Base-by-base conservation (phyloP, 2,113 vertebrate genomes). In the Ceyx melanurus region DNA sequence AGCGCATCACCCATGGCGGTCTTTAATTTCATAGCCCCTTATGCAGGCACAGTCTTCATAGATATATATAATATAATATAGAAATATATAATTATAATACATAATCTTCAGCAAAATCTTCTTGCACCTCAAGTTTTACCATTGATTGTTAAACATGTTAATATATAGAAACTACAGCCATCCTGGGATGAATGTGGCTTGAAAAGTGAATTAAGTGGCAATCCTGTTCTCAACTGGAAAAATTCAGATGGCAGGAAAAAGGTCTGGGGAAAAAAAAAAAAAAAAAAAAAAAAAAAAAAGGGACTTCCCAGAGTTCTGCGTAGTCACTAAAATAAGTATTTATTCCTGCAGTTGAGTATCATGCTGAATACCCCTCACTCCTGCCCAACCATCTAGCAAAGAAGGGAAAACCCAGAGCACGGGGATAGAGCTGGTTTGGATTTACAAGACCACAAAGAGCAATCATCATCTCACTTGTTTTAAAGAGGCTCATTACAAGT, bases 1-100 rank as follows among this genome's bases (percentile, higher is more conserved):
- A 57, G 8, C 28, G 8, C 9, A 43, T 23, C 48, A 51, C 74
- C 82, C 33, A 50, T 64, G 11, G 33, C 0, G 0, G 29, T 15
- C 40, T 56, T 85, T 25, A 10, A 51, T 64, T 74, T 60, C 50
- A 57, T 13, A 73, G 51, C n/a, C 15, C 8, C 40, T 15, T 0
- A 22, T 1, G 37, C 6, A 58, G 70, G 29, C 15, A 78, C 3
- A 37, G 35, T 37, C 35, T 37, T 37, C 35, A 37, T 37, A 37
- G 35, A 37, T 37, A 37, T 37, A 37, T 37, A 37, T 37, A 37
- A 37, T 37, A 37, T 37, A 37, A 37, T 37, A 37, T 37, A 37
- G 37, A 37, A 10, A 37, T 37, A 37, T 37, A 2, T 6, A 50
- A 22, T 48, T 67, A 71, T 13, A 48, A 48, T 3, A 60, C 1